These are phyloP conservation scores for Aporrectodea caliginosa DNA, from an alignment of 1,140 invertebrate genomes.

Conservation along the genomic window DNA sequence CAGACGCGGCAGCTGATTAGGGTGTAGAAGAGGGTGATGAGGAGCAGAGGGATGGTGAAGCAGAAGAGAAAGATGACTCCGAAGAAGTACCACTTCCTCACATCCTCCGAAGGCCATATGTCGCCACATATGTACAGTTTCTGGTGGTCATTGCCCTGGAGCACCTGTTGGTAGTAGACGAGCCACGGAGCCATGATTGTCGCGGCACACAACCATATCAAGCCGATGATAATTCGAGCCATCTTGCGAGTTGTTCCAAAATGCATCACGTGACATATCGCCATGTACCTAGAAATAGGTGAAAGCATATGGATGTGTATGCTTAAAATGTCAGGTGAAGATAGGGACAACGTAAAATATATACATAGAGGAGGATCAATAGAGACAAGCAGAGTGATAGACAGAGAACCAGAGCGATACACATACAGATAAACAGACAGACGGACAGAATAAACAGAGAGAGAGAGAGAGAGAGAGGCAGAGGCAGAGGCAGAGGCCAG, in stretches of 20 bases:
- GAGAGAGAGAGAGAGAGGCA: neutral
- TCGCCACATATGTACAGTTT: constrained; percentile 37
- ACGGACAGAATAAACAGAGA: neutral
- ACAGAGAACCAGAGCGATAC: neutral
- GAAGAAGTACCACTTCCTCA: constrained; percentile 79
- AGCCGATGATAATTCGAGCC: constrained; percentile 77
- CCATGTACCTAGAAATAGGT: constrained; percentile 69
- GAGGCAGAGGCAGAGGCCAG: no score
- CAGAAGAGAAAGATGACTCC: constrained; percentile 82
- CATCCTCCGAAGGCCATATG: constrained; percentile 54
- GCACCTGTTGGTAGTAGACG: constrained; percentile 71
- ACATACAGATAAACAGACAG: neutral
- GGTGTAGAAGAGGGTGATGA: constrained; percentile 87
- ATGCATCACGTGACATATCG: constrained; percentile 89
- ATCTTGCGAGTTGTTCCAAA: constrained; percentile 82
- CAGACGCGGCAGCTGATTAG: constrained; percentile 69
- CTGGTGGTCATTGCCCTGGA: constrained; percentile 21
- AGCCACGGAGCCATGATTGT: constrained; percentile 82
- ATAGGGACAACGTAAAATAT: no score
- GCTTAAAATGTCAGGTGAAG: no score
- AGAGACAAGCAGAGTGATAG: neutral
- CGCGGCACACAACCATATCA: constrained; percentile 84
- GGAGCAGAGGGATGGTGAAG: constrained; percentile 82
- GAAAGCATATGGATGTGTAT: no score
- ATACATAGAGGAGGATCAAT: no score